Conservation (phyloP, 2,888 invertebrate genomes). For the Zeuzera pyrina region DNA sequence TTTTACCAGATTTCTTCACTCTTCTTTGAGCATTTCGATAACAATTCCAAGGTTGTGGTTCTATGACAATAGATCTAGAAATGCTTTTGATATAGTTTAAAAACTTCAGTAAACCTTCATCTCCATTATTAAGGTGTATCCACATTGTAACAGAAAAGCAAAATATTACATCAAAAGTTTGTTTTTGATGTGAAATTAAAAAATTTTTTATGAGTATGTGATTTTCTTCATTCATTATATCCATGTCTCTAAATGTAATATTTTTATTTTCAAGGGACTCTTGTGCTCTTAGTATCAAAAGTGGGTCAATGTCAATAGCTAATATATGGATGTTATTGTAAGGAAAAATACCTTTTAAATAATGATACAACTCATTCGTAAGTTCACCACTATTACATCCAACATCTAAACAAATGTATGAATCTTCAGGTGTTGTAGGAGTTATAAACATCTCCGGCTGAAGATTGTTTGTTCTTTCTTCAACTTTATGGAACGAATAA, state of each 20-base stretch:
- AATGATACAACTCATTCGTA: conserved; percentile 72
- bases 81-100: conserved; percentile 68
- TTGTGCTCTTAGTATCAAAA: conserved; percentile 78
- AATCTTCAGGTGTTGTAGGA: conserved; percentile 15
- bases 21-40: conserved; percentile 84
- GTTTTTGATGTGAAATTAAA: conserved; percentile 45
- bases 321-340: conserved; percentile 58
- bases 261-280: conserved; percentile 49
- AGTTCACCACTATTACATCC: conserved; percentile 88
- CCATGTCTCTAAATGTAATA: conserved; percentile 71
- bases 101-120: conserved; percentile 78
- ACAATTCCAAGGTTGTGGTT: conserved; percentile 91
- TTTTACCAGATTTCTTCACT: conserved; percentile 74
- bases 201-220: conserved; percentile 50
- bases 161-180: conserved; percentile 78
- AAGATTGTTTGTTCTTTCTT: conserved; percentile 77
- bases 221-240: conserved; percentile 70
- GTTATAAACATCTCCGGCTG: conserved; percentile 43
- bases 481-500: conserved; percentile 84
- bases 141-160: conserved; percentile 93
- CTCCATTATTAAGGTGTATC: conserved; percentile 90
- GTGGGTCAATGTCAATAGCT: conserved; percentile 84
- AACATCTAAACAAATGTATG: conserved; percentile 76
- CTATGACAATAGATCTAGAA: conserved; percentile 77
- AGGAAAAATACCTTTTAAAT: conserved; percentile 54